These are phyloP conservation scores for Myiopsitta monachus DNA, from an alignment of 2,113 vertebrate genomes.

Conservation along the genomic window DNA sequence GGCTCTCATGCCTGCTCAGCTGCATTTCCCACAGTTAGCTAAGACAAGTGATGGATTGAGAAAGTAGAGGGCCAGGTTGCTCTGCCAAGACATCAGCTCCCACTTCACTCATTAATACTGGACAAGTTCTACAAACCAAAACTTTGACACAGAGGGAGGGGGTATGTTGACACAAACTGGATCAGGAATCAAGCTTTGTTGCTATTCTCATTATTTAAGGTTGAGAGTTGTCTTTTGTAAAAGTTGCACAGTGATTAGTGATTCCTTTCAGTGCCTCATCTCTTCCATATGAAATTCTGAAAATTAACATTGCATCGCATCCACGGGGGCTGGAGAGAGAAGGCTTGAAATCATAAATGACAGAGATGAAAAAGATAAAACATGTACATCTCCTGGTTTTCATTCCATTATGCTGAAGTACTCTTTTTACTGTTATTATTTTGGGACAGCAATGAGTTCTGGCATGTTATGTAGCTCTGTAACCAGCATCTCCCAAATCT, in stretches of 20 bases:
- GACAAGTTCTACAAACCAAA: background rate
- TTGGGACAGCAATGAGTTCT: background rate
- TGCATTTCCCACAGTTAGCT: background rate
- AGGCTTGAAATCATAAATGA: background rate
- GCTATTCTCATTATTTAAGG: background rate
- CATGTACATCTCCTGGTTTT: background rate
- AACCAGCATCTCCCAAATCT: background rate
- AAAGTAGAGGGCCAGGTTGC: background rate
- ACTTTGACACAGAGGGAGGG: background rate
- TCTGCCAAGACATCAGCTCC: background rate
- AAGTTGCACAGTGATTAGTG: background rate
- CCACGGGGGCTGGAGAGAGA: background rate
- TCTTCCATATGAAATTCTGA: background rate
- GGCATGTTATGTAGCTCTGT: background rate
- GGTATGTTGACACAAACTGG: background rate
- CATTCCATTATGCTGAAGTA: background rate
- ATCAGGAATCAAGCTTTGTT: background rate
- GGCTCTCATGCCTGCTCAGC: background rate
- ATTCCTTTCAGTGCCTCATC: background rate
- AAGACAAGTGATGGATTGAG: background rate
- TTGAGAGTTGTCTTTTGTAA: background rate
- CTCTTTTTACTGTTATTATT: background rate
- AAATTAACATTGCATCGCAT: background rate
- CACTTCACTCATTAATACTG: background rate
- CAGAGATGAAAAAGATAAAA: background rate